Percentiles rank a stretch among this genome's conserved stretches.
phyloP scores from a whole-genome alignment of 1,140 invertebrate genomes.

The Onthophagus taurus region DNA sequence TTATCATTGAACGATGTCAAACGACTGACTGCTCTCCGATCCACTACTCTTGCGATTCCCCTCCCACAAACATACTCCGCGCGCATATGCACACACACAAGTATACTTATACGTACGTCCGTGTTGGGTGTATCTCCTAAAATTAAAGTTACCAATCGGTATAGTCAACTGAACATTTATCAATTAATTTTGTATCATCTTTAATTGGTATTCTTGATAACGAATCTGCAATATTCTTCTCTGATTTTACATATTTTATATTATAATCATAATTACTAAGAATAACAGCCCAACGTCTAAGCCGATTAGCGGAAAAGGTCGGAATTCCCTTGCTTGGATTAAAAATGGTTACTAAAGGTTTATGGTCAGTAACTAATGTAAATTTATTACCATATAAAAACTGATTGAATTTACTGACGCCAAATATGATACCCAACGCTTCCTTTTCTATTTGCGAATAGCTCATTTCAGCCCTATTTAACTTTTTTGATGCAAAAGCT shows the following conservation, averaged over 20 bases:
- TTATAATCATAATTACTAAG: slow-evolving; percentile 6
- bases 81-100: too few relatives aligned
- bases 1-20: too few relatives aligned
- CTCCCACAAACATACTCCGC: too few relatives aligned
- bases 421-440: slow-evolving; percentile 42
- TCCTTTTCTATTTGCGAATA: slow-evolving; percentile 47
- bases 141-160: too few relatives aligned
- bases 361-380: slow-evolving; percentile 41
- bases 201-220: slow-evolving; percentile 2
- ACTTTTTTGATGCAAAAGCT: slow-evolving; percentile 37
- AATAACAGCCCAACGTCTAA: slow-evolving; percentile 13
- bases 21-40: too few relatives aligned
- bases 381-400: slow-evolving; percentile 44
- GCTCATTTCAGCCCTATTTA: slow-evolving; percentile 38
- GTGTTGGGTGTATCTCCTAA: too few relatives aligned
- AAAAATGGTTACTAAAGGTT: slow-evolving; percentile 41
- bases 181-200: slow-evolving; percentile 1
- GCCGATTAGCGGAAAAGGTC: slow-evolving; percentile 11
- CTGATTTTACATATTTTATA: slow-evolving; percentile 10
- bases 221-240: slow-evolving; percentile 6
- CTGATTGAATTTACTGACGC: slow-evolving; percentile 43
- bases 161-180: too few relatives aligned
- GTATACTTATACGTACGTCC: too few relatives aligned
- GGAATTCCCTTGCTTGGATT: slow-evolving; percentile 23
- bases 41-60: too few relatives aligned